Conservation (phyloP, 1,140 invertebrate genomes). For the Listronotus oregonensis region DNA sequence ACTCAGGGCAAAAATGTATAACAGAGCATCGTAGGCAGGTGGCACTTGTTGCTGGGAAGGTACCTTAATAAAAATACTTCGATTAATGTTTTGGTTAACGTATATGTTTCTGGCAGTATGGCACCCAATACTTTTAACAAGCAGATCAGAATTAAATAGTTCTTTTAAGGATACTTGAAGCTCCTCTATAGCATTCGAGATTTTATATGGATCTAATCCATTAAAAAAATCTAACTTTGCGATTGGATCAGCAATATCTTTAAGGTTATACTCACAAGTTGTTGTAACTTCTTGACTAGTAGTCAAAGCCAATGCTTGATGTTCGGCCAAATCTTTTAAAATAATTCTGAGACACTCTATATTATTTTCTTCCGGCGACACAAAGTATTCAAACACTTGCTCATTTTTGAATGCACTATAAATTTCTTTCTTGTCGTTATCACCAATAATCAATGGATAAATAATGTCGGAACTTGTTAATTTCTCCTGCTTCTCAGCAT, state of each 20-base stretch:
- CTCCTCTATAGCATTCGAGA: neutral
- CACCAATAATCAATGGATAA: neutral
- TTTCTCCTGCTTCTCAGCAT: too few relatives aligned
- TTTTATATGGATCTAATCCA: neutral
- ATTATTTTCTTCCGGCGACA: slow-evolving; percentile 4
- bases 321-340: slow-evolving; percentile 11
- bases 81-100: neutral
- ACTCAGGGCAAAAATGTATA: slow-evolving; percentile 25
- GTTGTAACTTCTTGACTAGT: neutral
- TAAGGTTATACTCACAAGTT: neutral
- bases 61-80: slow-evolving; percentile 11
- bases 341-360: slow-evolving; percentile 3
- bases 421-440: neutral
- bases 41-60: neutral
- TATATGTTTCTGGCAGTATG: slow-evolving; percentile 1
- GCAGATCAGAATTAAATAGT: neutral
- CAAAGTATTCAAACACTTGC: neutral
- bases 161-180: slow-evolving; percentile 13
- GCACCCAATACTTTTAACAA: slow-evolving; percentile 11
- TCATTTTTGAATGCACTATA: slow-evolving; percentile 3
- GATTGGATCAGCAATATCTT: neutral
- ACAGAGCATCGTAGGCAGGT: slow-evolving; percentile 25
- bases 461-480: neutral
- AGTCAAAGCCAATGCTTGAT: slow-evolving; percentile 1
- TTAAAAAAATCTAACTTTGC: neutral